phyloP scores from a whole-genome alignment of 2,888 invertebrate genomes.

The Kuschelorhynchus macadamiae region DNA sequence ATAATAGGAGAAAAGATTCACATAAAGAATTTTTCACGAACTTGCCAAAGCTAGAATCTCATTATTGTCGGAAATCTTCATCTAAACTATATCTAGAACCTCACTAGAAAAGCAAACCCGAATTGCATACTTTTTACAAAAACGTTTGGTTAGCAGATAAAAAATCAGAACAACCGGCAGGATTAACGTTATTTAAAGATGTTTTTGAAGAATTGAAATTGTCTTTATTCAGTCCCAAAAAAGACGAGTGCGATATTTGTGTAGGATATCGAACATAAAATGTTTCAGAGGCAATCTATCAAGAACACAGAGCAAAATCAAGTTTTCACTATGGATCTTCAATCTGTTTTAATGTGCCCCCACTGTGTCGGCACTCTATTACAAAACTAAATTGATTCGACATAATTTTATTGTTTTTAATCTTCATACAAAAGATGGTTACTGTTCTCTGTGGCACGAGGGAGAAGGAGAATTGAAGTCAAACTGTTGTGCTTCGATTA shows the following conservation, averaged over 20 bases:
- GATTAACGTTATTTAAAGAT: constrained; percentile 2
- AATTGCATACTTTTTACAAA: constrained; percentile 1
- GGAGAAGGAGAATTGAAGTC: constrained; percentile 7
- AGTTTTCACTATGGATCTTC: constrained; percentile 17
- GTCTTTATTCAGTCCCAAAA: constrained; percentile 13
- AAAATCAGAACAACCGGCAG: constrained; percentile 3
- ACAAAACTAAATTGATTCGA: constrained; percentile 2
- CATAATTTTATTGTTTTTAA: constrained; percentile 8
- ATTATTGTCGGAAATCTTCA: constrained; percentile 27
- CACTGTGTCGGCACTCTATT: constrained; percentile 13
- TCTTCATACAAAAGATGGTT: background rate
- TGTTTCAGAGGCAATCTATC: constrained; percentile 11
- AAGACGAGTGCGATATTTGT: constrained; percentile 2
- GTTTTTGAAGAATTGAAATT: constrained; percentile 7
- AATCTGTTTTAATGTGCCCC: constrained; percentile 14
- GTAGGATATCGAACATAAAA: background rate
- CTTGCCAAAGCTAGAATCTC: constrained; percentile 20
- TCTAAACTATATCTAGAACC: constrained; percentile 15
- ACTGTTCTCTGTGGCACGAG: constrained; percentile 11
- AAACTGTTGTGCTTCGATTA: constrained; percentile 4
- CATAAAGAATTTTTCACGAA: constrained; percentile 19
- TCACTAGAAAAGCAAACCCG: constrained; percentile 25
- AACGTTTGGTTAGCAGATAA: background rate
- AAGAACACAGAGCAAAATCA: constrained; percentile 11
- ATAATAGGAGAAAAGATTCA: constrained; percentile 20